Evolutionary conservation across 2,888 invertebrate species (phyloP).

Genomic region (Drosophila histrio): DNA sequence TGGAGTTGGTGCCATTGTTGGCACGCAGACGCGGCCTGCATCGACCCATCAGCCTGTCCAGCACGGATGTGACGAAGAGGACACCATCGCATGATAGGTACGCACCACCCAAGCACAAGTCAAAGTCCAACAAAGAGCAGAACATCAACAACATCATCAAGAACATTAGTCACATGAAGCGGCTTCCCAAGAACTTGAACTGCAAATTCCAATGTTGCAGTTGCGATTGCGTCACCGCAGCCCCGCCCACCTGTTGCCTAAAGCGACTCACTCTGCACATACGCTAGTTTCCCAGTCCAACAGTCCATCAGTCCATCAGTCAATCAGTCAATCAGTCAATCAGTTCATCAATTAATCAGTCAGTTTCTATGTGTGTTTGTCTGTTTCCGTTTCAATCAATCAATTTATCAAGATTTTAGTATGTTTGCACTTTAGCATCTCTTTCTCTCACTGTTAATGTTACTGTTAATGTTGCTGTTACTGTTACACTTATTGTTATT

Average conservation of each 20-base stretch:
- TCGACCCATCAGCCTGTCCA: slow-evolving; percentile 85
- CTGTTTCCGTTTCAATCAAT: slow-evolving; percentile 2
- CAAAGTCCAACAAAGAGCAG: slow-evolving; percentile 63
- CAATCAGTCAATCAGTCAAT: neutral
- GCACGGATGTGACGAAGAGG: slow-evolving; percentile 86
- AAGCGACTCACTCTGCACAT: slow-evolving; percentile 84
- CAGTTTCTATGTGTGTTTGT: slow-evolving; percentile 14
- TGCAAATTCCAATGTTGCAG: slow-evolving; percentile 71
- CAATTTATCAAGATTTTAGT: neutral
- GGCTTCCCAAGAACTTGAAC: slow-evolving; percentile 65
- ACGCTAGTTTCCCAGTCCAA: slow-evolving; percentile 64
- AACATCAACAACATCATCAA: slow-evolving; percentile 72
- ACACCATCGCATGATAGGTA: slow-evolving; percentile 84
- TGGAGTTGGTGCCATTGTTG: slow-evolving; percentile 91
- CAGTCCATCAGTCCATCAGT: slow-evolving; percentile 4
- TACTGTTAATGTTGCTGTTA: neutral
- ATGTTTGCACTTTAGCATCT: slow-evolving; percentile 7
- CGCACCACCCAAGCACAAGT: slow-evolving; percentile 80
- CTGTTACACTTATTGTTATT: neutral
- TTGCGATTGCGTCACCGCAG: slow-evolving; percentile 57
- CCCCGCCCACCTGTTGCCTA: slow-evolving; percentile 79
- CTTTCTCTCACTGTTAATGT: slow-evolving; percentile 4
- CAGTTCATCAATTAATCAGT: neutral
- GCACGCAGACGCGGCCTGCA: slow-evolving; percentile 87
- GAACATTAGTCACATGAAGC: slow-evolving; percentile 71